Evolutionary conservation across 2,113 vertebrate species (phyloP), one percentile per base, ranked within the genome.

Genomic region (Antechinus stuartii): DNA sequence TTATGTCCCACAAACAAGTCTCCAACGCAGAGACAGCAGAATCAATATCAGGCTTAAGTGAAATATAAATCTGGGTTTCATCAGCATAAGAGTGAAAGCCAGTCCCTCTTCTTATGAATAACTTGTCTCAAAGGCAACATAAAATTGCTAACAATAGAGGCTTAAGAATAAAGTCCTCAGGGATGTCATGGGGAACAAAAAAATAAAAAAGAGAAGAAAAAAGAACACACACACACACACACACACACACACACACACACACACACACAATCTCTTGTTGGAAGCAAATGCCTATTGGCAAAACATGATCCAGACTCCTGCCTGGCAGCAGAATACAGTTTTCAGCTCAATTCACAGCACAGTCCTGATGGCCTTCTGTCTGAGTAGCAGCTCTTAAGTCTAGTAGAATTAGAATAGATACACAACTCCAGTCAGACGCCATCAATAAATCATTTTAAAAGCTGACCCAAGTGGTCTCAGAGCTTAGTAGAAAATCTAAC

Each of bases 41-140:
- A 98, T 98, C 98, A 97, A 97, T 98, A 97, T 92, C 14, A 46
- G 68, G 95, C 97, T 97, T 97, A 97, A 97, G 96, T 96, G 96
- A 98, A 98, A 98, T 96, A 97, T 97, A 98, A 98, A 97, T 97
- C 97, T 97, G 92, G 89, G 94, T 96, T 97, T 96, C 97, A 97
- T 98, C 94, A 97, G 96, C 96, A 97, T 94, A 97, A 98, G 91
- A 95, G 96, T 92, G 96, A 96, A 97, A 98, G 95, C 92, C 97
- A 97, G 97, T 68, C 68, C 95, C 95, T 95, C 94, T 95, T 97
- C 96, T 97, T 97, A 96, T n/a, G 91, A 97, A 96, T 97, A 97
- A 97, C 94, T 94, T 93, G 95, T 98, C 95, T 97, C 94, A 94
- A 95, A 97, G 96, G 93, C 91, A 94, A 95, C 50, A 90, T 95